Evolutionary conservation across 2,113 vertebrate genomes (phyloP).

Genomic region (Rhinopomastus cyanomelas): DNA sequence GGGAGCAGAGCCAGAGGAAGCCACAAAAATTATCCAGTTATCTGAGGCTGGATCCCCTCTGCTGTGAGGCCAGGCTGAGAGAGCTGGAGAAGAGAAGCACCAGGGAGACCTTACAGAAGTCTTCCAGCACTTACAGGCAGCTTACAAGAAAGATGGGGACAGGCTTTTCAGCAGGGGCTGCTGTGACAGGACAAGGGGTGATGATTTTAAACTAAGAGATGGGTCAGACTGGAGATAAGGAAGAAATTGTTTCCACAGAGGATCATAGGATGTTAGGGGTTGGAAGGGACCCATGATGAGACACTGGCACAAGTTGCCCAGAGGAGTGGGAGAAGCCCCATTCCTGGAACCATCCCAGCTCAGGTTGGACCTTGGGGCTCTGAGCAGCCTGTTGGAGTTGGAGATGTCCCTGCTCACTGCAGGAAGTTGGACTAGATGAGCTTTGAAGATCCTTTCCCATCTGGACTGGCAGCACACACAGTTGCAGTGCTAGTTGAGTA

Average conservation of each 20-base stretch:
- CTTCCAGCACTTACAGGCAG: not conserved
- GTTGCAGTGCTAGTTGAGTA: not conserved
- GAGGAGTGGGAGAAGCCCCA: not conserved
- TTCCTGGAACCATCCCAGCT: not conserved
- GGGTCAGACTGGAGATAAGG: not conserved
- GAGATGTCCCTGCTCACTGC: not conserved
- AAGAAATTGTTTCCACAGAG: not conserved
- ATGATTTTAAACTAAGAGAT: not conserved
- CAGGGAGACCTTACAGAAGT: not conserved
- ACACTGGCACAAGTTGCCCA: not conserved
- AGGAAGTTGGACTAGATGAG: not conserved
- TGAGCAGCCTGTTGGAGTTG: not conserved
- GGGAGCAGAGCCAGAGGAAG: not conserved
- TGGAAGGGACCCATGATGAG: too few species aligned
- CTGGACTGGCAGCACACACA: fast-evolving
- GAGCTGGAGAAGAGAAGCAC: not conserved
- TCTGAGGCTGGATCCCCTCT: not conserved
- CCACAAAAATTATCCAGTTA: not conserved
- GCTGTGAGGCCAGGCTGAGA: not conserved
- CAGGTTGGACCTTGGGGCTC: not conserved
- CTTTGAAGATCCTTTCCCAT: not conserved
- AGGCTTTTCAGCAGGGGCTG: too few species aligned
- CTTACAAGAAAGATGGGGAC: not conserved
- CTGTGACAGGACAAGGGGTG: not conserved
- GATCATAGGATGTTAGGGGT: too few species aligned